Evolutionary conservation across 1,140 invertebrate species (phyloP).

Genomic region (Sipha flava): DNA sequence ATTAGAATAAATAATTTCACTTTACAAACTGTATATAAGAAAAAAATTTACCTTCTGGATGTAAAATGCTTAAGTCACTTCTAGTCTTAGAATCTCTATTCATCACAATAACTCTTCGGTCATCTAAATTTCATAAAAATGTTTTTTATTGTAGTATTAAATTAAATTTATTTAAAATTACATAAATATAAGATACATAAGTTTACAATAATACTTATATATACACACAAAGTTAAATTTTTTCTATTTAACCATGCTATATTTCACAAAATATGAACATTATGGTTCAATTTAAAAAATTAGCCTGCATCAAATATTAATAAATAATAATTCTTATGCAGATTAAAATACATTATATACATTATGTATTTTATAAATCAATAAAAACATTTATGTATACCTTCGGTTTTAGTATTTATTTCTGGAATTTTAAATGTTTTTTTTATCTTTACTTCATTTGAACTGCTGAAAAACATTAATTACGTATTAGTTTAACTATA

Average conservation of each 20-base stretch:
- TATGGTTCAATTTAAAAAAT: background rate
- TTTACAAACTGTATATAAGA: too few species aligned
- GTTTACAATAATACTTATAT: background rate
- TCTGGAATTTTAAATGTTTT: background rate
- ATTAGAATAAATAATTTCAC: too few species aligned
- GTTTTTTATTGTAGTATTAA: too few species aligned
- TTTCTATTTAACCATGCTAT: background rate
- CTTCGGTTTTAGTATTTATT: conserved; percentile 21
- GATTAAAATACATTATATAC: background rate
- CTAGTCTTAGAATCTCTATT: conserved; percentile 15
- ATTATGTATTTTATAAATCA: background rate
- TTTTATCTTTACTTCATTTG: background rate
- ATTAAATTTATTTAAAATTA: too few species aligned
- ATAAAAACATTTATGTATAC: background rate
- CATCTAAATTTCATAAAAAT: conserved; percentile 1
- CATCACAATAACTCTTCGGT: conserved; percentile 13
- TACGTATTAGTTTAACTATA: too few species aligned
- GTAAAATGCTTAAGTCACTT: background rate
- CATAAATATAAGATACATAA: too few species aligned
- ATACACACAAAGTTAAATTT: too few species aligned
- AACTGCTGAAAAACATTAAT: background rate
- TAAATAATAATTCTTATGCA: background rate
- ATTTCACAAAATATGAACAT: background rate
- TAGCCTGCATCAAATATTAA: background rate
- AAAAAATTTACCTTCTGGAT: background rate